These are phyloP conservation scores for Podabrus alpinus DNA, from an alignment of 2,888 invertebrate species.

Conservation along the genomic window DNA sequence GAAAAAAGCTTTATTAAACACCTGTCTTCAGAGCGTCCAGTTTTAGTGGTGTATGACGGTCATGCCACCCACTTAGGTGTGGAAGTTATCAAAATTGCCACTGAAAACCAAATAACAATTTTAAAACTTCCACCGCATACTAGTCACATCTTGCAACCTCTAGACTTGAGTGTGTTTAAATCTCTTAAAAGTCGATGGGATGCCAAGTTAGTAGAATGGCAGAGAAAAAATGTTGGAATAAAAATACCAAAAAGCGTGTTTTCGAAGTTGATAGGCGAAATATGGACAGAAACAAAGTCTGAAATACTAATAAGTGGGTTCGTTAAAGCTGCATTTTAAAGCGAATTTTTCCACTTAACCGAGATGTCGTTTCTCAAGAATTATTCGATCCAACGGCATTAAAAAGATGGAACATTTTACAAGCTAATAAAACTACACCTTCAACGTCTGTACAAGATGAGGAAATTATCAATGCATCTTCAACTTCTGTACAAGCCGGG, in stretches of 20 bases:
- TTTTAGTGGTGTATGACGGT: slow-evolving; percentile 32
- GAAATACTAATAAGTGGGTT: slow-evolving; percentile 31
- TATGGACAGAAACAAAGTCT: slow-evolving; percentile 20
- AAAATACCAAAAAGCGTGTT: slow-evolving; percentile 33
- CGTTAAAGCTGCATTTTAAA: slow-evolving; percentile 28
- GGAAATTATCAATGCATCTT: background rate
- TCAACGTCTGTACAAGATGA: slow-evolving; percentile 3
- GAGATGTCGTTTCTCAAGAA: slow-evolving; percentile 20
- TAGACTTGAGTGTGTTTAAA: slow-evolving; percentile 42
- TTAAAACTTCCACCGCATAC: slow-evolving; percentile 39
- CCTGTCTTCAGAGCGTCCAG: slow-evolving; percentile 33
- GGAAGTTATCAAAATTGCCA: slow-evolving; percentile 35
- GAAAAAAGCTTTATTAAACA: slow-evolving; percentile 35
- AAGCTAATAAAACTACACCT: slow-evolving; percentile 12
- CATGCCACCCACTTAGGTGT: slow-evolving; percentile 13
- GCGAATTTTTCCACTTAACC: slow-evolving; percentile 26
- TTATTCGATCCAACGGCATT: slow-evolving; percentile 20
- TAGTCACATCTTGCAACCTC: slow-evolving; percentile 38
- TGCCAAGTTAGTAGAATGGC: slow-evolving; percentile 29
- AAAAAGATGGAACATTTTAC: slow-evolving; percentile 15
- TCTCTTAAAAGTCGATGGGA: slow-evolving; percentile 33
- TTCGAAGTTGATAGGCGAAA: slow-evolving; percentile 29
- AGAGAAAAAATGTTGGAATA: slow-evolving; percentile 24
- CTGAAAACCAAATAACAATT: slow-evolving; percentile 34
- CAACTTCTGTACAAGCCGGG: background rate